Evolutionary conservation across 2,888 invertebrate genomes (phyloP).

Genomic region (Uloborus plumipes): DNA sequence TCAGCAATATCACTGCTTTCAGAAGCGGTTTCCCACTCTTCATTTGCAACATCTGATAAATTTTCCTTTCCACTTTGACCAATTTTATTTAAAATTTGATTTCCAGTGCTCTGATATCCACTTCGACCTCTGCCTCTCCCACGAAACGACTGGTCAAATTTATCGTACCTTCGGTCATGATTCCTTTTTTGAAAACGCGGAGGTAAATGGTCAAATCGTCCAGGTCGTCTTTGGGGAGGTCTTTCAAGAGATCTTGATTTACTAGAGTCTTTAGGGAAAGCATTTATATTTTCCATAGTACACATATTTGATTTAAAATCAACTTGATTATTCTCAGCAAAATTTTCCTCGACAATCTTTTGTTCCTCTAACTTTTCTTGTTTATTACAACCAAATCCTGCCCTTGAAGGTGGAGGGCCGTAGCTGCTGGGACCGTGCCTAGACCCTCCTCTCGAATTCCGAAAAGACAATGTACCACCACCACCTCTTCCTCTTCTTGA

Average conservation of each 20-base stretch:
- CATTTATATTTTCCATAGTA: constrained; percentile 34
- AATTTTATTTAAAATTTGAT: constrained; percentile 41
- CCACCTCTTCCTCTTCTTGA: constrained; percentile 86
- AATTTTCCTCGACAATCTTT: constrained; percentile 65
- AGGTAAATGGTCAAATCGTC: constrained; percentile 58
- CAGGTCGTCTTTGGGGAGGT: constrained; percentile 55
- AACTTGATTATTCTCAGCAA: constrained; percentile 48
- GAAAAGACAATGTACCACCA: constrained; percentile 70
- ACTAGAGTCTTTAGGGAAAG: constrained; percentile 37
- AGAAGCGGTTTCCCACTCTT: constrained; percentile 83
- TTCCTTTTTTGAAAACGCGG: constrained; percentile 65
- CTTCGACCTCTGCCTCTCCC: constrained; percentile 66
- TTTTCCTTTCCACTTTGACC: constrained; percentile 69
- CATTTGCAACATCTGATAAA: constrained; percentile 69
- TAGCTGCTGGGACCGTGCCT: constrained; percentile 76
- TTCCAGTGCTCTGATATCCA: constrained; percentile 39
- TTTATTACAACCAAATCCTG: constrained; percentile 76
- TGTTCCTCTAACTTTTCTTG: constrained; percentile 67
- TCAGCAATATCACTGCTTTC: constrained; percentile 81
- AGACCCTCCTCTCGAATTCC: constrained; percentile 68
- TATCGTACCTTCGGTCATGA: constrained; percentile 42
- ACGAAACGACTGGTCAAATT: constrained; percentile 38
- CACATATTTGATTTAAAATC: constrained; percentile 41
- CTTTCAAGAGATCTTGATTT: constrained; percentile 61
- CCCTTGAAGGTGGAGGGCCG: constrained; percentile 85